Evolutionary conservation across 2,113 vertebrate genomes (phyloP), one percentile per base, ranked within the genome.

Genomic region (Sisor rabdophorus): DNA sequence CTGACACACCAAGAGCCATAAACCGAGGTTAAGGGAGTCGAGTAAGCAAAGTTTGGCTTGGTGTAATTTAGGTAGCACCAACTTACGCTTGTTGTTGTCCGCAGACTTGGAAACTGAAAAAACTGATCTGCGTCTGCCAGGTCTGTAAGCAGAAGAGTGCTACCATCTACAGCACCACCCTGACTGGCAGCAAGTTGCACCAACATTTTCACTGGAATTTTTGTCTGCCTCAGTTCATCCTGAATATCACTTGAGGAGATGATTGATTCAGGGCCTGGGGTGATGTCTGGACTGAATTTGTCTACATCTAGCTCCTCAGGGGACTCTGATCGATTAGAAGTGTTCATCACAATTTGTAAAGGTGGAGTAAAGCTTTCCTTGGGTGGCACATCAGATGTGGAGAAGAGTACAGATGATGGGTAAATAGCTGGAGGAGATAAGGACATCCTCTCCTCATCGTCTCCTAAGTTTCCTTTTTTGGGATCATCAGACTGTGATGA

Each of bases 41-140:
- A 89, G 75, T 92, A 93, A 80, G 88, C 75, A 47, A 91, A 94
- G 90, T 89, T 98, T 77, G 97, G 96, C 89, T 97, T 97, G 11
- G 95, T 95, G 87, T 97, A 96, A 90, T 95, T 98, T 82, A 98
- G 90, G 89, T 98, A 99, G 90, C 97, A 99, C 97, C 97, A 99
- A 91, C 96, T 98, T 82, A 99, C 95, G 80, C 92, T 92, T 79
- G 95, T 98, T 5, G 90, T 92, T 17, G 95, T 96, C 79, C 96
- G 94, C 71, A 98, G 91, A 88, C 95, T 98, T 0, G 96, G 95
- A 78, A 98, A 98, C 85, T 94, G 95, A 87, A 95, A 91, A 79
- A 95, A 89, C 81, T 95, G 94, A 80, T 95, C 95, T 73, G 93
- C 92, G 75, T 97, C 95, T 1, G 93, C 87, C 64, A 92, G 83